phyloP scores from a whole-genome alignment of 2,113 vertebrate genomes.

The Xiphorhynchus elegans region DNA sequence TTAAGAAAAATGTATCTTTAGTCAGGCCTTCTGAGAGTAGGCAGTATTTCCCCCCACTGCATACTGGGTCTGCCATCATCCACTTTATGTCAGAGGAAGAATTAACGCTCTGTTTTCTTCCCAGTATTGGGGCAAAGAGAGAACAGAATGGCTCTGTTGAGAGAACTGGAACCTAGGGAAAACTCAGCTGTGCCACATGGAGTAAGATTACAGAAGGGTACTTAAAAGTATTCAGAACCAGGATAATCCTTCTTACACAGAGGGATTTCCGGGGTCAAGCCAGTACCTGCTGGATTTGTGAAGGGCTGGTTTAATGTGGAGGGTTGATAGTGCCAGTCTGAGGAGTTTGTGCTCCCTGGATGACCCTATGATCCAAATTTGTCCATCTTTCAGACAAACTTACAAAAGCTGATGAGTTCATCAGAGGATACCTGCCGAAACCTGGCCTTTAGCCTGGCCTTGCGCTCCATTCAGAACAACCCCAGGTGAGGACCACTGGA shows the following conservation, averaged over 20 bases:
- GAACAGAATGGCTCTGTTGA: background rate
- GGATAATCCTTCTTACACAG: background rate
- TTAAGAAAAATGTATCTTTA: background rate
- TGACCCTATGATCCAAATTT: background rate
- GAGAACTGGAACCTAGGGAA: background rate
- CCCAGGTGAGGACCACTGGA: slow-evolving; percentile 80
- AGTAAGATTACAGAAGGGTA: background rate
- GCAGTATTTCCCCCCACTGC: background rate
- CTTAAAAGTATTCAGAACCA: background rate
- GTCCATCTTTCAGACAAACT: slow-evolving; percentile 80
- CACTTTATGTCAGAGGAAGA: background rate
- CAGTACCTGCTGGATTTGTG: background rate
- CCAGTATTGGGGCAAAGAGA: background rate
- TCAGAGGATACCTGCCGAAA: slow-evolving; percentile 91
- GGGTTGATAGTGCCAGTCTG: background rate
- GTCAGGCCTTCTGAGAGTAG: background rate
- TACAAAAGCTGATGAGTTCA: slow-evolving; percentile 94
- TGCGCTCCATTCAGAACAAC: slow-evolving; percentile 93
- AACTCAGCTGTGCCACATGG: background rate
- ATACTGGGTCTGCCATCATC: background rate
- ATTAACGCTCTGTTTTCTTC: background rate
- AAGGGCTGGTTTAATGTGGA: background rate
- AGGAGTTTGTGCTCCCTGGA: background rate
- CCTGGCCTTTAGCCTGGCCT: slow-evolving; percentile 91
- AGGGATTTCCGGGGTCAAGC: background rate